Base-by-base conservation (phyloP, 1,140 invertebrate genomes). In the Vollenhovia emeryi region DNA sequence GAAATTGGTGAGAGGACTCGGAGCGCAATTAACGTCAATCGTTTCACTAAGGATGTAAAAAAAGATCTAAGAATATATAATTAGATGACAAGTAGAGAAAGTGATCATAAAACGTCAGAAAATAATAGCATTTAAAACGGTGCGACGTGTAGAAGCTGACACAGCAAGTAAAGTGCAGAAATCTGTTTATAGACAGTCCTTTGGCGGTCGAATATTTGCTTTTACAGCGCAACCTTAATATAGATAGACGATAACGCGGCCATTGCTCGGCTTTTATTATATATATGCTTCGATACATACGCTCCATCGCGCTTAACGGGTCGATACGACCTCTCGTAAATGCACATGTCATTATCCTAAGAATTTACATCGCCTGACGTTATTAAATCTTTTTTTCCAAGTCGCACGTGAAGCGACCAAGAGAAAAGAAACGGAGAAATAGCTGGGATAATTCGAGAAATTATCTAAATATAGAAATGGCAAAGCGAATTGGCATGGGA, bases 221-320 rank as follows among this genome's bases (percentile, higher is more conserved):
- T 78, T 78, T 64, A 66, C 27, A 64, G 21, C 55, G 55, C 36
- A n/a, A 40, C n/a, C 59, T 66, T 78, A 78, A 78, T 78, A 78
- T 78, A 78, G 75, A 50, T 66, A 3, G 57, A 64, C 43, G 57
- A 64, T 64, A 78, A 64, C 8, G 59, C 59, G 59, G 59, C 43
- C 50, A 21, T 66, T 64, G 43, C 59, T 62, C 55, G 59, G 24
- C 59, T 78, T 64, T 78, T 50, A 36, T 78, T 50, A 36, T 36
- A 64, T 48, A 50, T 55, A 55, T 71, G 27, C 43, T 66, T 78
- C 43, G 75, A 66, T 64, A 64, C n/a, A 36, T 50, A 36, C n/a
- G n/a, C 59, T 64, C 8, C 27, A n/a, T 78, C 75, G 75, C 27
- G 21, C 59, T 48, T 78, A 64, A 78, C 43, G 43, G 59, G 8